Conservation (phyloP, 2,113 vertebrate species). For the Pao palembangensis region DNA sequence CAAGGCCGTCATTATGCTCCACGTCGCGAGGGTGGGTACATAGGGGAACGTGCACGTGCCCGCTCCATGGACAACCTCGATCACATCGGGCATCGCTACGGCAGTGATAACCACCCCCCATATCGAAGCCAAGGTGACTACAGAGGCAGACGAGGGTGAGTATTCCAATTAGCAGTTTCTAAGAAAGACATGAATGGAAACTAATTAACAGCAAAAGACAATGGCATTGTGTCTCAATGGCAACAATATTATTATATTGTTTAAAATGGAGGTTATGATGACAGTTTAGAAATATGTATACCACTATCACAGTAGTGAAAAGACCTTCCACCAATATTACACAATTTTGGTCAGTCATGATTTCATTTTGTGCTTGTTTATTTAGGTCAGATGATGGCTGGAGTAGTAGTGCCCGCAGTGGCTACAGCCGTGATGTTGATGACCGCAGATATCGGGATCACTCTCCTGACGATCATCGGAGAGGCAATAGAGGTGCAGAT, state of each 20-base stretch:
- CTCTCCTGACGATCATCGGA: constrained; percentile 58
- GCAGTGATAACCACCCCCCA: constrained; percentile 46
- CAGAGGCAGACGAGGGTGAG: constrained; percentile 73
- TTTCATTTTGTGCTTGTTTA: not conserved
- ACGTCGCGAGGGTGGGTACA: constrained; percentile 38
- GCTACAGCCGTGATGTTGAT: constrained; percentile 50
- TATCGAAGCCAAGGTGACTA: constrained; percentile 51
- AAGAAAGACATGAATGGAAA: not conserved
- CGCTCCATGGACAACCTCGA: constrained; percentile 86
- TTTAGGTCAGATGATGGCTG: constrained; percentile 72
- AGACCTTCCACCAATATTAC: no score
- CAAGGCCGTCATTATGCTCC: constrained; percentile 61
- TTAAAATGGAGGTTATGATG: no score
- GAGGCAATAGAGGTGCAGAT: constrained; percentile 10
- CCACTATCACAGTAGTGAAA: no score
- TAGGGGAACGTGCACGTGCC: constrained; percentile 60
- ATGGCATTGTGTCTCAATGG: no score
- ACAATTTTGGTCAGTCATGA: no score
- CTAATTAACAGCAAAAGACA: not conserved
- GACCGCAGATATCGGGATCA: constrained; percentile 67
- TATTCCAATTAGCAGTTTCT: not conserved
- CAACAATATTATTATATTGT: no score
- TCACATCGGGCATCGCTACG: constrained; percentile 64
- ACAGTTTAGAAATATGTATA: no score
- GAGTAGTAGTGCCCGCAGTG: constrained; percentile 68